A percentile compares a stretch with the other conserved stretches of the same genome.
These are phyloP conservation scores for Peromyscus melanophrys DNA, from an alignment of 2,797 vertebrate species.

Conservation along the genomic window DNA sequence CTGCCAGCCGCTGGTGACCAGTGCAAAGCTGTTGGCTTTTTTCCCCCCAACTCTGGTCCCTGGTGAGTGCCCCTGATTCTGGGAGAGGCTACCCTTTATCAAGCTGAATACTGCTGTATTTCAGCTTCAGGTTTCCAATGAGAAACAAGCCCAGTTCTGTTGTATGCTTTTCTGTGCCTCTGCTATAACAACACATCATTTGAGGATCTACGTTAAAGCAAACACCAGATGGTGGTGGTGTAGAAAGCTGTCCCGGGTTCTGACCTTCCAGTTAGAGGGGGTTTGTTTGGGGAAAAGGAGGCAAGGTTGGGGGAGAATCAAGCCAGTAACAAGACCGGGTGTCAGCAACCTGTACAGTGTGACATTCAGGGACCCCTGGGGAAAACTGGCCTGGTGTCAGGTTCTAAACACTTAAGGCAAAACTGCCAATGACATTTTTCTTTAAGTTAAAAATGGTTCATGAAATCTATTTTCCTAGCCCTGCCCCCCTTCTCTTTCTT, in stretches of 20 bases:
- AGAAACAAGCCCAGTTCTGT: conserved; percentile 79
- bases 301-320: background rate
- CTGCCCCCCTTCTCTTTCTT: background rate
- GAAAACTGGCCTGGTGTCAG: conserved; percentile 43
- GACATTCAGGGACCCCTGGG: background rate
- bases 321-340: conserved; percentile 31
- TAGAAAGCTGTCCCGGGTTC: conserved; percentile 75
- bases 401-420: conserved; percentile 66
- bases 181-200: conserved; percentile 82
- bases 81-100: conserved; percentile 73
- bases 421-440: background rate
- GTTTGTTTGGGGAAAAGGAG: conserved; percentile 76
- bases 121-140: background rate
- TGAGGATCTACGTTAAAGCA: conserved; percentile 84
- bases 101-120: conserved; percentile 72
- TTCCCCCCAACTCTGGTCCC: conserved; percentile 72
- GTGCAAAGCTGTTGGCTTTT: conserved; percentile 54
- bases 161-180: conserved; percentile 76
- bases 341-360: conserved; percentile 49
- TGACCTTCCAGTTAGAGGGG: conserved; percentile 72
- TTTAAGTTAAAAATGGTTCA: conserved; percentile 61
- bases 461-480: conserved; percentile 30
- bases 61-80: conserved; percentile 73
- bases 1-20: conserved; percentile 73
- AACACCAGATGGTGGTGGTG: conserved; percentile 82